Base-by-base conservation (phyloP, 92 coral and sea anemone genomes). In the Porites lobata region DNA sequence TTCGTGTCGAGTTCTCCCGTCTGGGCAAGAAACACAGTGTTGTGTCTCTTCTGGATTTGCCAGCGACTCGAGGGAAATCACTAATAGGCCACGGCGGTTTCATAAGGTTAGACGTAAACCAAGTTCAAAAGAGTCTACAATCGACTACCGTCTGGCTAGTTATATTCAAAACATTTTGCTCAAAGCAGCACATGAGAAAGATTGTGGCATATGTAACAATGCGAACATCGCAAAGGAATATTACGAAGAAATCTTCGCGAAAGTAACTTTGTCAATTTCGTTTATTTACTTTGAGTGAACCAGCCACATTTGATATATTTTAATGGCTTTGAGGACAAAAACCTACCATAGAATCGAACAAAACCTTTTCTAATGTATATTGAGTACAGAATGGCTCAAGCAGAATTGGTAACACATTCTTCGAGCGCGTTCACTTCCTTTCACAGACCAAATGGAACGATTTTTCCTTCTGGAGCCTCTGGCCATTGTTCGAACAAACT, bases 321-420 rank as follows among this genome's bases (percentile, higher is more conserved):
- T 74, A 72, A 84, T 84, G 87, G 87, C 87, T 84, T 84, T 72
- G 7, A 21, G 80, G 80, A 75, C 87, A 64, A 73, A 74, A 63
- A 72, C 80, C 12, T 47, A 64, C 72, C 50, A 73, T 19, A 84
- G 80, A 73, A 62, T 50, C 62, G 87, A 84, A 43, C 26, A 63
- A 73, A 84, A 73, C 59, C 56, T 84, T 62, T 47, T 84, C 76
- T 73, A 21, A 62, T 84, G 87, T 47, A 72, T 72, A 61, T 64
- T 75, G 80, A 84, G 80, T 12, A 9, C 82, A 88, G 75, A 65
- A 95, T 95, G 98, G 96, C 96, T 77, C 98, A 95, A 93, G 94
- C 98, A 8, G 98, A 95, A 86, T 67, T 95, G 32, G 89, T 95
- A 57, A 85, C 96, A 76, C 98, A 95, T 69, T 95, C 98, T 29